Base-by-base conservation (phyloP, 2,888 invertebrate genomes). In the Matsumyia berberina region DNA sequence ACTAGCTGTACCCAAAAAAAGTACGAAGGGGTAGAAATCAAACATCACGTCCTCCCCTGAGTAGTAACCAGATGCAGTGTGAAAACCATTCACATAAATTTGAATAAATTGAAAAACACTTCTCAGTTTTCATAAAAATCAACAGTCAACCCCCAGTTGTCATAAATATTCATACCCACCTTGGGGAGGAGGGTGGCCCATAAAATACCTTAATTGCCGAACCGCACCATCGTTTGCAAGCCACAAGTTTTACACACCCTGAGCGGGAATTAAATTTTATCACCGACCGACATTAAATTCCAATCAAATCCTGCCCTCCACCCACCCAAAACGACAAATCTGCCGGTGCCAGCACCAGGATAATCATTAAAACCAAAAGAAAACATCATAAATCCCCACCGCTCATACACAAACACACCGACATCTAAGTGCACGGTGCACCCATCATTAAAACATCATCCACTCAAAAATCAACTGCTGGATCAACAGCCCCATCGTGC, bases 361-460 rank as follows among this genome's bases (percentile, higher is more conserved):
- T 66, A 79, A 73, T 66, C 66, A 51, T 58, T 73, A 79, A 72
- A 44, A 24, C 58, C 33, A 64, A 73, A 79, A 24, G 39, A 73
- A 78, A 79, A 73, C 58, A 73, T 51, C 49, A 72, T 66, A 66
- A 66, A 58, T 51, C 51, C 73, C 49, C 9, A 33, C 79, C 57
- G 49, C 66, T 53, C 53, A 42, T 24, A 53, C 17, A 66, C 37
- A 46, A 9, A 69, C 44, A 24, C 8, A 73, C 12, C 7, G 9
- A 5, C 39, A 44, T 33, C 9, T 2, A 5, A 31, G 7, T 6
- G 42, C 64, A 8, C 19, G n/a, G 24, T 66, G 69, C 69, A 70
- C 8, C 58, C 81, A 62, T 82, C 77, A 72, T 82, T 82, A 77
- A 82, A 82, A 66, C 66, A 77, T 66, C 77, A 77, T 66, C 72